Evolutionary conservation across 2,888 invertebrate genomes (phyloP).

Genomic region (Epirrita christyi): DNA sequence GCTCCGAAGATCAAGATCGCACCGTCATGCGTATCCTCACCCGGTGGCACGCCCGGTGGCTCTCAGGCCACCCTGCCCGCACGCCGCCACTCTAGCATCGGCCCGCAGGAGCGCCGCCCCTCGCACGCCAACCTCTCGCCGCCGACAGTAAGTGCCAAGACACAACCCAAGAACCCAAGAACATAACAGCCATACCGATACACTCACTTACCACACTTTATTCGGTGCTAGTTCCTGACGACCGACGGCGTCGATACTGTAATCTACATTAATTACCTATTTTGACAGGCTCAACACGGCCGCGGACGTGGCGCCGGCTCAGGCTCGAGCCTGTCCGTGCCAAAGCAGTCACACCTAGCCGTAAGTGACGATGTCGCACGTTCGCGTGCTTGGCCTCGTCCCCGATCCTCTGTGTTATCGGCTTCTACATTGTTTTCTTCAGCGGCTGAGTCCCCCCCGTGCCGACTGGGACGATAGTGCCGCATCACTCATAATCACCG

Average conservation of each 20-base stretch:
- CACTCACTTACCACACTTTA: not conserved
- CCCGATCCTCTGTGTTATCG: conserved; percentile 65
- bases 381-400: conserved; percentile 64
- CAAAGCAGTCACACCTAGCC: conserved; percentile 88
- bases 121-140: conserved; percentile 94
- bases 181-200: conserved; percentile 1
- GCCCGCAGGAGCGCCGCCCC: conserved; percentile 94
- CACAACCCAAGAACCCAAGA: not conserved
- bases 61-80: conserved; percentile 90
- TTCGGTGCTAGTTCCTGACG: conserved; percentile 30
- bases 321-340: conserved; percentile 94
- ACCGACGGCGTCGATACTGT: conserved; percentile 54
- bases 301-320: conserved; percentile 88
- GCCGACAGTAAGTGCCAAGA: conserved; percentile 89
- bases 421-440: conserved; percentile 69
- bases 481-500: conserved; percentile 64
- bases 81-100: conserved; percentile 95
- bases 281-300: conserved; percentile 85
- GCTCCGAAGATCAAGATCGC: conserved; percentile 95
- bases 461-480: conserved; percentile 71
- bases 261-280: conserved; percentile 58
- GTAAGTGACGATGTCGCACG: conserved; percentile 83
- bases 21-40: conserved; percentile 94
- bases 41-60: conserved; percentile 88
- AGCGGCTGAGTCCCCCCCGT: conserved; percentile 69